A percentile compares a stretch with the other conserved stretches of the same genome.
Evolutionary conservation across 2,888 invertebrate species (phyloP).

Genomic region (Erpobdella octoculata): DNA sequence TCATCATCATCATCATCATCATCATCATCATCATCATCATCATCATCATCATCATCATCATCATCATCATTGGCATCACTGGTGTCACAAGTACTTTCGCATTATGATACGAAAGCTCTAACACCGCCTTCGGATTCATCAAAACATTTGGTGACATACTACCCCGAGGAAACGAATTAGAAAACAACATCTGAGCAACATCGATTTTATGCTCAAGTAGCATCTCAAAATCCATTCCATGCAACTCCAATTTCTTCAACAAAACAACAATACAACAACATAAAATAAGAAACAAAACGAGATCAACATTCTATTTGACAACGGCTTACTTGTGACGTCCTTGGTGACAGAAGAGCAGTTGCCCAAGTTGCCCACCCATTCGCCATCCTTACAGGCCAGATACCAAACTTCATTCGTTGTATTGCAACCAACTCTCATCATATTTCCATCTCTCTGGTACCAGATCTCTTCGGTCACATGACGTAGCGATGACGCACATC

Average conservation of each 20-base stretch:
- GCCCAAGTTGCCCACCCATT: neutral
- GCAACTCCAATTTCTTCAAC: neutral
- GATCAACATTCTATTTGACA: neutral
- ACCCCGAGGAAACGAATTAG: too few relatives aligned
- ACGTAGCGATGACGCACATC: neutral
- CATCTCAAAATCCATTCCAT: too few relatives aligned
- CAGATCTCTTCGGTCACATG: neutral
- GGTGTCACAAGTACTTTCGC: too few relatives aligned
- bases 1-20: conserved; percentile 7
- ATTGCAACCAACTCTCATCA: conserved; percentile 10
- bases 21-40: conserved; percentile 9
- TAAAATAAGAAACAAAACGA: neutral
- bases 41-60: conserved; percentile 5
- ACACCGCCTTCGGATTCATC: too few relatives aligned
- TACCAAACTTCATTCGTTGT: neutral
- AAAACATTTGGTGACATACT: too few relatives aligned
- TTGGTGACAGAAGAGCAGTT: neutral
- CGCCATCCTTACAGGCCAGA: conserved; percentile 2
- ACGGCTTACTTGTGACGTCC: neutral
- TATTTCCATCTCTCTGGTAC: neutral
- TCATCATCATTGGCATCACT: neutral
- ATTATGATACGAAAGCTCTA: too few relatives aligned
- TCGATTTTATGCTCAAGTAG: too few relatives aligned
- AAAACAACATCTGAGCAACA: too few relatives aligned
- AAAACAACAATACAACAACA: neutral